phyloP scores from a whole-genome alignment of 2,113 vertebrate genomes.

The Thryonomys swinderianus region DNA sequence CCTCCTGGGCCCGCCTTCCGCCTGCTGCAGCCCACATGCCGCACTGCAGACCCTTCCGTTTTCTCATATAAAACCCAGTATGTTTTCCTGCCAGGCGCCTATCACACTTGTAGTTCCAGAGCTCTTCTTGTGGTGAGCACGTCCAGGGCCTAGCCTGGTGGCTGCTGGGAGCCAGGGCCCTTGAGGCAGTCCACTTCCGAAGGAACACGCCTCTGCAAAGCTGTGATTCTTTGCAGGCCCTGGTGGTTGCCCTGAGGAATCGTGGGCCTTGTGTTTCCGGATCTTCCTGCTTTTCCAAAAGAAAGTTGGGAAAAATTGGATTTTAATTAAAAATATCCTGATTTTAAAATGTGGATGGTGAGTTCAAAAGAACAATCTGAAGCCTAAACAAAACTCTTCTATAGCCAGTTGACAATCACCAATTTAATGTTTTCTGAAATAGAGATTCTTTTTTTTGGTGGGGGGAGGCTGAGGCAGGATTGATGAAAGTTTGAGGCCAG shows the following conservation, averaged over 20 bases:
- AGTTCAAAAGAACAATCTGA: background rate
- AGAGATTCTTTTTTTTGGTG: background rate
- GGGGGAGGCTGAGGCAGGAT: background rate
- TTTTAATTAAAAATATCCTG: slow-evolving; percentile 40
- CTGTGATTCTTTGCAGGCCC: background rate
- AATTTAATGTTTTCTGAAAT: background rate
- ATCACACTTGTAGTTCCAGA: background rate
- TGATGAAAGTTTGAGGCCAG: background rate
- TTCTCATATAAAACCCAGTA: background rate
- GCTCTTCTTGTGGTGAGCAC: background rate
- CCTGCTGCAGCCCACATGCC: background rate
- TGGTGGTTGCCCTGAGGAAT: background rate
- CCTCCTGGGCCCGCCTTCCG: background rate
- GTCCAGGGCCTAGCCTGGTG: background rate
- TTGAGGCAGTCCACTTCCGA: background rate
- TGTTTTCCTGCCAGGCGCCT: background rate
- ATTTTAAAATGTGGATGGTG: background rate
- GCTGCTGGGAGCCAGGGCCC: background rate
- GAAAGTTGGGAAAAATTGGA: slow-evolving; percentile 34
- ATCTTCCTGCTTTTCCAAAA: background rate
- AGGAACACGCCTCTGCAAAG: background rate
- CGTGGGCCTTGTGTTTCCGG: background rate
- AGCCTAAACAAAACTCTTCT: background rate
- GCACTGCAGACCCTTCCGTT: background rate
- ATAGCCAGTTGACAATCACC: background rate